phyloP scores from a whole-genome alignment of 1,140 invertebrate species.

The Thaumatotibia leucotreta region DNA sequence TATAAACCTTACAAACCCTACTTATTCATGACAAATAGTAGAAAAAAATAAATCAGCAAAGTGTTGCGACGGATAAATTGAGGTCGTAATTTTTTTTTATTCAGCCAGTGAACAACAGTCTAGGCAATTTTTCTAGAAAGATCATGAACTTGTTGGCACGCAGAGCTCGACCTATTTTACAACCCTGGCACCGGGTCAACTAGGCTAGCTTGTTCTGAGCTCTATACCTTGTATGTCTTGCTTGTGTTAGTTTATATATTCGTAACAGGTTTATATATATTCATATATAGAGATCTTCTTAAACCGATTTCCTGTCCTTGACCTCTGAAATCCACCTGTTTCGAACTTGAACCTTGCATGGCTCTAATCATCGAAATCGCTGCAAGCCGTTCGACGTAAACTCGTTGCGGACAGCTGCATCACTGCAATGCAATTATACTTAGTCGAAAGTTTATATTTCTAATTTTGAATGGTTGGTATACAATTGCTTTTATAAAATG shows the following conservation, averaged over 20 bases:
- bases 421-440: background rate
- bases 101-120: too few relatives aligned
- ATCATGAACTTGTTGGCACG: background rate
- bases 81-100: too few relatives aligned
- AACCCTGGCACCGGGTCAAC: background rate
- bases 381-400: constrained; percentile 11
- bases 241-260: background rate
- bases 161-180: too few relatives aligned
- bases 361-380: constrained; percentile 61
- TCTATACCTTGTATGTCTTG: background rate
- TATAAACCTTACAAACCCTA: too few relatives aligned
- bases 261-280: background rate
- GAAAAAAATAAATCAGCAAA: too few relatives aligned
- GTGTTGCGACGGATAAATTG: too few relatives aligned
- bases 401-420: background rate
- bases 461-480: background rate
- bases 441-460: background rate
- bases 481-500: too few relatives aligned
- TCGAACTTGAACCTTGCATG: constrained; percentile 44
- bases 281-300: constrained; percentile 12
- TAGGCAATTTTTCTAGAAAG: background rate
- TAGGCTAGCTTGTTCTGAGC: background rate
- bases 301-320: constrained; percentile 48
- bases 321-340: constrained; percentile 59
- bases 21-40: too few relatives aligned